Evolutionary conservation across 2,888 invertebrate genomes (phyloP).

Genomic region (Drosophila anomelani): DNA sequence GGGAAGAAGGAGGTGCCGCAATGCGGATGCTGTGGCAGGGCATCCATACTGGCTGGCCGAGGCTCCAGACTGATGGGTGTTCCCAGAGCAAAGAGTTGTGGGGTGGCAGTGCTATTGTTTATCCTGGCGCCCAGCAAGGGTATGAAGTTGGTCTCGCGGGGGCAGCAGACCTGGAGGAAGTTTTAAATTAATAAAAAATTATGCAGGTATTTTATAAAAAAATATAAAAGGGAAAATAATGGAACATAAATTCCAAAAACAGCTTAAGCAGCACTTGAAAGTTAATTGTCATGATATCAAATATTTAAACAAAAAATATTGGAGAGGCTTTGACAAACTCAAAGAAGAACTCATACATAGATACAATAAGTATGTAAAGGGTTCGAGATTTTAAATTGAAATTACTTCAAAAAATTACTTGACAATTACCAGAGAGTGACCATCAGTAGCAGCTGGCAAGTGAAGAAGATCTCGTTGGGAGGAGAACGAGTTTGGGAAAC

Average conservation of each 20-base stretch:
- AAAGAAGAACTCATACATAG: not conserved
- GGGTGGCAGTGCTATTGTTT: not conserved
- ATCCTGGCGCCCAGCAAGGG: constrained; percentile 40
- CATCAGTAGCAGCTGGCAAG: not conserved
- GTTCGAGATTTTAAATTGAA: not conserved
- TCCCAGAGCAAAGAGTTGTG: not conserved
- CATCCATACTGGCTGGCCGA: constrained; percentile 32
- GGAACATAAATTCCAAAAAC: too few relatives aligned
- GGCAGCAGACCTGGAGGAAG: constrained; percentile 56
- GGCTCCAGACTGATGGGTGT: not conserved
- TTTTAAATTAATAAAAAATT: too few relatives aligned
- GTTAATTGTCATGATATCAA: too few relatives aligned
- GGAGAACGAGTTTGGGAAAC: constrained; percentile 8
- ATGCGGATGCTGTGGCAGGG: constrained; percentile 55
- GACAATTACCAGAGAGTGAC: not conserved
- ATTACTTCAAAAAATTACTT: not conserved
- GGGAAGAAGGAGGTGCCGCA: constrained; percentile 58
- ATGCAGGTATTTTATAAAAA: too few relatives aligned
- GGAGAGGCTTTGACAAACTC: not conserved
- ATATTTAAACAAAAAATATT: too few relatives aligned
- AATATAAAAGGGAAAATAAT: too few relatives aligned
- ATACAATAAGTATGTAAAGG: not conserved
- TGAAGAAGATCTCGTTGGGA: constrained; percentile 7
- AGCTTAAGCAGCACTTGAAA: too few relatives aligned
- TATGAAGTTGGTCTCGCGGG: constrained; percentile 44